phyloP scores from a whole-genome alignment of 2,113 vertebrate species.

The Protobothrops mucrosquamatus region DNA sequence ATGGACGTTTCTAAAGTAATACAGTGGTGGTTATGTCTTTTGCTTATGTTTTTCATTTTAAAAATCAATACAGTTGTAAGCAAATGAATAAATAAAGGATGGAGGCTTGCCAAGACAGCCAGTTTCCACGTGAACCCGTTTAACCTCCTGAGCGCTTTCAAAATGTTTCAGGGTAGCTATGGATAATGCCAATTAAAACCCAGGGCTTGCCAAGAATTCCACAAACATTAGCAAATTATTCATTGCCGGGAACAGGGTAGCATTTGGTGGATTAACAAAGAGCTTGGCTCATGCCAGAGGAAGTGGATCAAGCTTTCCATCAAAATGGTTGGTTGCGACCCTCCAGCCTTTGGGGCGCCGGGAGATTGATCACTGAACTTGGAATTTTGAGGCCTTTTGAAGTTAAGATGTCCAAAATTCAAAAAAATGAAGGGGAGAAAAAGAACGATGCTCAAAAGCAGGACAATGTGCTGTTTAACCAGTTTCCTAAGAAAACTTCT shows the following conservation, averaged over 20 bases:
- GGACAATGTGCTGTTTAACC: neutral
- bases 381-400: neutral
- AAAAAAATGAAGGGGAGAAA: neutral
- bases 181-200: slow-evolving; percentile 1
- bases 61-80: slow-evolving; percentile 31
- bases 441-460: neutral
- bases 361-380: slow-evolving; percentile 19
- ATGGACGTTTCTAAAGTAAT: slow-evolving; percentile 33
- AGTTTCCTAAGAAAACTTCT: neutral
- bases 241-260: slow-evolving; percentile 3
- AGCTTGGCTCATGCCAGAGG: slow-evolving; percentile 1
- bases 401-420: neutral
- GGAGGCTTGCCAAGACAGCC: slow-evolving; percentile 8
- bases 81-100: slow-evolving; percentile 40
- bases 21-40: slow-evolving; percentile 35
- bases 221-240: slow-evolving; percentile 16
- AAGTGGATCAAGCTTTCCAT: neutral
- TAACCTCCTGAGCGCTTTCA: slow-evolving; percentile 1
- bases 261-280: neutral
- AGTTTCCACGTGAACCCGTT: slow-evolving; percentile 22
- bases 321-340: slow-evolving; percentile 24
- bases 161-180: slow-evolving; percentile 3
- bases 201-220: neutral
- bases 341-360: neutral
- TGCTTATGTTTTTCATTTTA: slow-evolving; percentile 38